Percentiles rank a stretch among this genome's conserved stretches.
These are phyloP conservation scores for Drosophila sulfurigaster DNA, from an alignment of 1,140 invertebrate genomes.

Conservation along the genomic window DNA sequence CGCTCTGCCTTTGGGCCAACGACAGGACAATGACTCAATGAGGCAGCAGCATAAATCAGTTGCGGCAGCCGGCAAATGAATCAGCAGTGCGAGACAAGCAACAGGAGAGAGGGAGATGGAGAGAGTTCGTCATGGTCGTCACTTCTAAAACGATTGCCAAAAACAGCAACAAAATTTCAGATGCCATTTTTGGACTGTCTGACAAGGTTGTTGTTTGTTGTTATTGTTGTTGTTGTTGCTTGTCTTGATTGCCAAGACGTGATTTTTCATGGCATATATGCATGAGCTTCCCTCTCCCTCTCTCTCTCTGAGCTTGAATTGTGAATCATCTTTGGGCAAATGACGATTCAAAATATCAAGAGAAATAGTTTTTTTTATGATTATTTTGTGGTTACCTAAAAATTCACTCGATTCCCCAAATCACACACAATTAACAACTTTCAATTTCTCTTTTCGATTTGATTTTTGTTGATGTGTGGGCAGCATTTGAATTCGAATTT, in stretches of 20 bases:
- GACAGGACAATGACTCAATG: conserved; percentile 70
- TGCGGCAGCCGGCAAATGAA: conserved; percentile 39
- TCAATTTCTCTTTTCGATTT: conserved; percentile 46
- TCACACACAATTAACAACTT: conserved; percentile 28
- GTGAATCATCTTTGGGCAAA: conserved; percentile 24
- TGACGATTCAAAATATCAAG: conserved; percentile 5
- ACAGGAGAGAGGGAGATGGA: neutral
- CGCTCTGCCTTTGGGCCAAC: conserved; percentile 11
- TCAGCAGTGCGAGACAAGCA: conserved; percentile 12
- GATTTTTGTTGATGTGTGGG: conserved; percentile 23
- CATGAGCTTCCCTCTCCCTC: conserved; percentile 9
- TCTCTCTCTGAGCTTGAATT: neutral
- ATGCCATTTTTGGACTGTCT: conserved; percentile 65
- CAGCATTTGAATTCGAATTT: conserved; percentile 37
- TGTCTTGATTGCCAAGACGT: conserved; percentile 62
- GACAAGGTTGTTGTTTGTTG: conserved; percentile 37
- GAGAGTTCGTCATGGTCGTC: conserved; percentile 50
- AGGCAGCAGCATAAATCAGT: conserved; percentile 35
- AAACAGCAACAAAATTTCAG: conserved; percentile 55
- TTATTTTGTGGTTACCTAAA: neutral
- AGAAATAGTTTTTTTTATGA: conserved; percentile 11
- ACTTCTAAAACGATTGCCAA: conserved; percentile 71
- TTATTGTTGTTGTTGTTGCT: conserved; percentile 9
- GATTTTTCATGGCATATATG: conserved; percentile 55
- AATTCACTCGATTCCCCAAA: conserved; percentile 4